Evolutionary conservation across 2,797 vertebrate species (phyloP), one percentile per base, ranked within the genome.

Genomic region (Antennarius maculatus): DNA sequence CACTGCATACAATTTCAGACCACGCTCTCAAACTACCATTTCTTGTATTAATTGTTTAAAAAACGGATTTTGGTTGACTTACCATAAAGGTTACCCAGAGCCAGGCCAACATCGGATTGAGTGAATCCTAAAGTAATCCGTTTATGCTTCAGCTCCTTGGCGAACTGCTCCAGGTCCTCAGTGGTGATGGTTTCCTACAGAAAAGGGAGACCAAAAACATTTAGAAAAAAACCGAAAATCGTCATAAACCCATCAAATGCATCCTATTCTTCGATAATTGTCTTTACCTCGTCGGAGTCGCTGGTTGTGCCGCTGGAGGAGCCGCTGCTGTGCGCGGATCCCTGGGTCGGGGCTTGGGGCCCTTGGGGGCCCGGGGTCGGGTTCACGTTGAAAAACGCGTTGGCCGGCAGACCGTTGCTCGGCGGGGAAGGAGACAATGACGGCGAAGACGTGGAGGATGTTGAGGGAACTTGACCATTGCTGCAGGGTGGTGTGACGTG

Each of bases 261-360:
- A 8, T 34, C 7, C 2, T 5, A 5, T 34, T 34, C 31, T 34
- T 5, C 5, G 4, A 8, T 8, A 10, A 28, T 9, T 15, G 17
- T 0, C 11, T 74, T 89, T 61, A 93, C 94, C 93, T 95, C 94
- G 15, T 95, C 94, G 0, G 93, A 94, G 76, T 95, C 93, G 60
- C 93, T 95, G 69, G 93, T 94, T 0, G 92, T 94, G 0, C 93
- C 94, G 37, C 93, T 95, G 53, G 95, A 96, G 2, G 95, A 94
- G 3, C 93, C 91, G 74, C 93, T 95, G 74, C 94, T 95, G 18
- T 93, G 77, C 7, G 86, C 88, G 0, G 84, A 79, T 6, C 77
- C 57, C 61, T 87, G 75, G 75, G 74, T 89, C 72, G 89, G 92
- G 3, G 82, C 61, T 39, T 82, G 83, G 0, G 85, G 58, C 10